phyloP scores from a whole-genome alignment of 2,888 invertebrate species.

The Orthosia cruda region DNA sequence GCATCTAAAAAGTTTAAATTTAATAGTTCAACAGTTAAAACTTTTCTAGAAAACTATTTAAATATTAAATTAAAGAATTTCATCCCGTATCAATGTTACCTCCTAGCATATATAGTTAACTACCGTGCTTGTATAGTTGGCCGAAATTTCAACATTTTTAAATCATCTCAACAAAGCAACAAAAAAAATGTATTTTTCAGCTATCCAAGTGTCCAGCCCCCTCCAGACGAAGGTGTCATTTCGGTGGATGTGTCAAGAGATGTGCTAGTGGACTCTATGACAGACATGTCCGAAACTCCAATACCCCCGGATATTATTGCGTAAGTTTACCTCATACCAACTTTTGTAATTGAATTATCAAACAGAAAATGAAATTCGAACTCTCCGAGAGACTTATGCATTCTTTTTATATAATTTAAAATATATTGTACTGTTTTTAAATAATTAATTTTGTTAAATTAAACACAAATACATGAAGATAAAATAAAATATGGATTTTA shows the following conservation, averaged over 20 bases:
- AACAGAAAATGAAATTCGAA: no score
- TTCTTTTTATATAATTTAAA: no score
- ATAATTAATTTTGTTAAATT: no score
- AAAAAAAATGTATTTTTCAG: constrained; percentile 36
- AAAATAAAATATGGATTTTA: no score
- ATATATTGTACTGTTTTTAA: no score
- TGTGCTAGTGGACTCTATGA: constrained; percentile 83
- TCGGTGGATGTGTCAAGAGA: constrained; percentile 82
- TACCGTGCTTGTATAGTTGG: not conserved
- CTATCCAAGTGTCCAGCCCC: constrained; percentile 63
- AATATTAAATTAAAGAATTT: not conserved
- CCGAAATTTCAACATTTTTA: not conserved
- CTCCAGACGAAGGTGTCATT: constrained; percentile 79
- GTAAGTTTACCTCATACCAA: constrained; percentile 73
- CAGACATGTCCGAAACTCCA: constrained; percentile 79
- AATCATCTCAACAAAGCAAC: not conserved
- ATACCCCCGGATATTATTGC: constrained; percentile 82
- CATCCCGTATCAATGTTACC: not conserved
- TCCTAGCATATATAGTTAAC: not conserved
- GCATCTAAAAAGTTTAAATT: not conserved
- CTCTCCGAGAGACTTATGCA: no score
- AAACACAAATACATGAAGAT: no score
- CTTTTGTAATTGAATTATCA: no score
- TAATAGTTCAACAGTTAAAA: not conserved
- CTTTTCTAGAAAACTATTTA: not conserved